A percentile compares a stretch with the other conserved stretches of the same genome.
These are phyloP conservation scores for Drosophila colorata DNA, from an alignment of 2,888 invertebrate species.

Conservation along the genomic window DNA sequence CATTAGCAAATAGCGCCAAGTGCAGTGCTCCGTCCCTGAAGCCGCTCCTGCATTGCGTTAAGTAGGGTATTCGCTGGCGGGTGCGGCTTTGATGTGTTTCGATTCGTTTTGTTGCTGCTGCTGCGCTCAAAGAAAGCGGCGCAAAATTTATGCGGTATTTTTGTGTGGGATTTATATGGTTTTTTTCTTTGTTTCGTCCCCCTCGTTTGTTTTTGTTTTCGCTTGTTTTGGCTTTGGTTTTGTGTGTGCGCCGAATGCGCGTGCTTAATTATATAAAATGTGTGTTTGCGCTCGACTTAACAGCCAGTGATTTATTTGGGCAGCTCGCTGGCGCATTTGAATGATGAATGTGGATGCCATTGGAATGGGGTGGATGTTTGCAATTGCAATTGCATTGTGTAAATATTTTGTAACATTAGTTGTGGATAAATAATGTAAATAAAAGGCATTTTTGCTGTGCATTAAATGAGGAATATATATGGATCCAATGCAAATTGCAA, in stretches of 20 bases:
- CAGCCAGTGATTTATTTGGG: conserved; percentile 67
- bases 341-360: conserved; percentile 48
- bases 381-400: conserved; percentile 5
- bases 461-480: no score
- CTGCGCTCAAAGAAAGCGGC: conserved; percentile 8
- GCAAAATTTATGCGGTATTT: conserved; percentile 41
- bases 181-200: conserved; percentile 16
- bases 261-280: conserved; percentile 74
- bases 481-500: no score
- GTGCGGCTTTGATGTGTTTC: conserved; percentile 44
- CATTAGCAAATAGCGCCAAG: conserved; percentile 60
- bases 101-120: conserved; percentile 17
- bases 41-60: conserved; percentile 7
- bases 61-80: conserved; percentile 8
- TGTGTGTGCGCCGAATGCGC: conserved; percentile 58
- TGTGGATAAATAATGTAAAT: conserved; percentile 1
- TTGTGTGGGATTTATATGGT: conserved; percentile 37
- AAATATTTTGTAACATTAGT: neutral
- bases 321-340: conserved; percentile 26
- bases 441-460: conserved; percentile 2
- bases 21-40: conserved; percentile 51
- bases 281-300: conserved; percentile 64
- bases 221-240: conserved; percentile 19
- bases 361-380: neutral
- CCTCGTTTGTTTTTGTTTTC: conserved; percentile 11